These are phyloP conservation scores for Aurelia aurita complex sp. Pacific DNA, from an alignment of 30 jellyfish, hydroid and myxozoan species.

Conservation along the genomic window DNA sequence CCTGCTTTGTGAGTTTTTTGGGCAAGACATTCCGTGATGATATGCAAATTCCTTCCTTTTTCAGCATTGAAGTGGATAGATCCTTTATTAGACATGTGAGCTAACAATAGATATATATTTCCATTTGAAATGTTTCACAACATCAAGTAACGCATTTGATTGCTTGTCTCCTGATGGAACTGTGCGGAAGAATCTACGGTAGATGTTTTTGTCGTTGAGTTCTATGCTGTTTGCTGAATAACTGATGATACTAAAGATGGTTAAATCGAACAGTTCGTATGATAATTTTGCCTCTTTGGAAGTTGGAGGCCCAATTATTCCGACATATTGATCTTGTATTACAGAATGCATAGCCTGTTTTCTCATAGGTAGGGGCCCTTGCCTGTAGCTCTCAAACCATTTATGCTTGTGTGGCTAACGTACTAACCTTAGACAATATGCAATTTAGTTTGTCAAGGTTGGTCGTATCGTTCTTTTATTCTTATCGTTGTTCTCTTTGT, in stretches of 20 bases:
- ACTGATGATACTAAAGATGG: slow-evolving; percentile 1
- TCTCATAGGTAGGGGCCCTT: too few species aligned
- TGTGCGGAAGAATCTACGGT: slow-evolving; percentile 39
- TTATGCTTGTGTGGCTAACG: too few species aligned
- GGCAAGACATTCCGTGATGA: slow-evolving; percentile 29
- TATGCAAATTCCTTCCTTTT: slow-evolving; percentile 14
- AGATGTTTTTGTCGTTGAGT: slow-evolving; percentile 23
- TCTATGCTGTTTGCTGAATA: slow-evolving; percentile 51
- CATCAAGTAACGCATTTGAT: slow-evolving; percentile 35
- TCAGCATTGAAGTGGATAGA: background rate
- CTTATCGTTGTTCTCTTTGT: too few species aligned
- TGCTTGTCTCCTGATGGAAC: slow-evolving; percentile 45
- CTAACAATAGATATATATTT: slow-evolving; percentile 28
- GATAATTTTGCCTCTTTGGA: slow-evolving; percentile 50
- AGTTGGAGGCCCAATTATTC: slow-evolving; percentile 47
- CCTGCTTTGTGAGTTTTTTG: slow-evolving; percentile 6
- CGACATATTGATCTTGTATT: background rate
- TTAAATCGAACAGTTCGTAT: slow-evolving; percentile 2
- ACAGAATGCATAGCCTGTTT: too few species aligned
- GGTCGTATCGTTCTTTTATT: too few species aligned
- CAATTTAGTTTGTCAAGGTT: too few species aligned
- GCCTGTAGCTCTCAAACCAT: too few species aligned
- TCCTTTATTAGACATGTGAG: slow-evolving; percentile 25
- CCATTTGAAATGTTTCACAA: slow-evolving; percentile 42
- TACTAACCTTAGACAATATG: too few species aligned